Evolutionary conservation across 1,140 invertebrate species (phyloP).

Genomic region (Pseudobourletiella spinata): DNA sequence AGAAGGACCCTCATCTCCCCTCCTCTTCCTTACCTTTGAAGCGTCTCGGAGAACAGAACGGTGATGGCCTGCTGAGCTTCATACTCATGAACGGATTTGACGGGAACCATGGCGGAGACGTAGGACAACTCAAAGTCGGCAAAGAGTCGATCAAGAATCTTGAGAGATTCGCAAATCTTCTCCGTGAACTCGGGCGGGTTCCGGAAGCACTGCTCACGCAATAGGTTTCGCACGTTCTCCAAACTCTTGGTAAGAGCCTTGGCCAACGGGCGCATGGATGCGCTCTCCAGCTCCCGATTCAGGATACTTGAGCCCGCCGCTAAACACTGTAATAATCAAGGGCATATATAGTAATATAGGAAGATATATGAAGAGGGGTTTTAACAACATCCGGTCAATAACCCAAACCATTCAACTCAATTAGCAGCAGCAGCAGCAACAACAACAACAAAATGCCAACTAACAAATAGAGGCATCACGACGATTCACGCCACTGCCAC

Average conservation of each 20-base stretch:
- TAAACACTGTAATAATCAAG: conserved; percentile 71
- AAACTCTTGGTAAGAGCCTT: conserved; percentile 89
- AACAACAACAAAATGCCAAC: no score
- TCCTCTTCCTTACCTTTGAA: conserved; percentile 69
- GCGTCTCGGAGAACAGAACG: conserved; percentile 92
- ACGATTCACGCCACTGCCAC: no score
- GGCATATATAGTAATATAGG: background rate
- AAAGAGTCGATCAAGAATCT: conserved; percentile 90
- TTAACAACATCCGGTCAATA: no score
- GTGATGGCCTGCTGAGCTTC: conserved; percentile 92
- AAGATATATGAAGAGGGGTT: conserved; percentile 3
- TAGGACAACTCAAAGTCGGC: conserved; percentile 97
- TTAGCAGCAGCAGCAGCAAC: no score
- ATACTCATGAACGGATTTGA: conserved; percentile 92
- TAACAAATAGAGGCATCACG: no score
- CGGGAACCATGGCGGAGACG: conserved; percentile 97
- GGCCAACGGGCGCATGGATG: conserved; percentile 90
- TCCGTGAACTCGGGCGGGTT: conserved; percentile 53
- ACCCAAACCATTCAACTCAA: no score
- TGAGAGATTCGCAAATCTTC: conserved; percentile 74
- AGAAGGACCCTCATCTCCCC: background rate
- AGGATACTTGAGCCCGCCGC: conserved; percentile 92
- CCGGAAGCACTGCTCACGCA: conserved; percentile 69
- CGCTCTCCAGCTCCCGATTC: conserved; percentile 89
- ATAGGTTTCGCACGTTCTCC: conserved; percentile 78